phyloP scores from a whole-genome alignment of 2,797 vertebrate genomes.

The Eulemur rubriventer region DNA sequence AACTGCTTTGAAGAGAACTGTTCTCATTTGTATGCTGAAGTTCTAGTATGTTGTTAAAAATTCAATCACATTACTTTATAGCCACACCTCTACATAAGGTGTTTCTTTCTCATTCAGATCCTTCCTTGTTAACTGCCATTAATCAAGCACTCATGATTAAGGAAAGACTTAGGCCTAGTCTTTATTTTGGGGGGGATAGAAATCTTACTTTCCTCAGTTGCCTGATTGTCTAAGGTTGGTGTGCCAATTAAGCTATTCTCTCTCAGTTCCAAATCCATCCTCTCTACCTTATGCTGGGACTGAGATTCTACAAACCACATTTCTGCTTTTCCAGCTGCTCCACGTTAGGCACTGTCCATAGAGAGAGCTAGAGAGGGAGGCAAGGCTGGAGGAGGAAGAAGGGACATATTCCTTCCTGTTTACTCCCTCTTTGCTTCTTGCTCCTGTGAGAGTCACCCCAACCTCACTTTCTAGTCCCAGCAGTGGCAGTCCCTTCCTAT shows the following conservation, averaged over 20 bases:
- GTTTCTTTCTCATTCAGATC: conserved; percentile 55
- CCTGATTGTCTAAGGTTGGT: not conserved
- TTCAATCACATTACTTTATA: conserved; percentile 51
- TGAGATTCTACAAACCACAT: not conserved
- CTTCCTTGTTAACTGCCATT: conserved; percentile 7
- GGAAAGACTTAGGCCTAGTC: not conserved
- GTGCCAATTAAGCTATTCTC: conserved; percentile 2
- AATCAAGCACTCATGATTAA: conserved; percentile 14
- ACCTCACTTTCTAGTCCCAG: not conserved
- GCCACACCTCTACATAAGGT: conserved; percentile 9
- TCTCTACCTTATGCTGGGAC: not conserved
- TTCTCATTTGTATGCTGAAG: conserved; percentile 56
- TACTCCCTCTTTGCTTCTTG: not conserved
- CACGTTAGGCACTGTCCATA: not conserved
- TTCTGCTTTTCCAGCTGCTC: not conserved
- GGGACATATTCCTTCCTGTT: not conserved
- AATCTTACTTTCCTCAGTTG: conserved; percentile 38
- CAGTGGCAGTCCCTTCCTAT: not conserved
- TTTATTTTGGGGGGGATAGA: conserved; percentile 40
- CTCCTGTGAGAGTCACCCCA: not conserved
- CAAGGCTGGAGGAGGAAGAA: not conserved
- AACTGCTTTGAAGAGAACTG: conserved; percentile 4
- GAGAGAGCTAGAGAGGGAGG: not conserved
- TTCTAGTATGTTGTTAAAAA: conserved; percentile 52
- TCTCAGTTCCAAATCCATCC: not conserved